phyloP scores from a whole-genome alignment of 2,113 vertebrate genomes.

The Pluvianellus socialis region DNA sequence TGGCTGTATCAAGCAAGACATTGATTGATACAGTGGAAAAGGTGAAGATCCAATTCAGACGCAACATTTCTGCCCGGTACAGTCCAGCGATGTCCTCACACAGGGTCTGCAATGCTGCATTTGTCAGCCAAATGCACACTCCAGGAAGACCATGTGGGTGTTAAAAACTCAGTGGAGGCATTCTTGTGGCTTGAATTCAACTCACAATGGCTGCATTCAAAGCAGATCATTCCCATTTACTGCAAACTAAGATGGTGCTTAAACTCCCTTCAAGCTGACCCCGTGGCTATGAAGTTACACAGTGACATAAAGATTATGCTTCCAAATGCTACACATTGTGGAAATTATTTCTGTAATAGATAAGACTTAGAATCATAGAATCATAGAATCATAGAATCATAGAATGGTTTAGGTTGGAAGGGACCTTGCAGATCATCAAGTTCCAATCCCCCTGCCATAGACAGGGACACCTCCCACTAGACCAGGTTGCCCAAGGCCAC shows the following conservation, averaged over 20 bases:
- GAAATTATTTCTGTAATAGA: not conserved
- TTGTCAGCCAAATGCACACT: not conserved
- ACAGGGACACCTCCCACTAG: too few species aligned
- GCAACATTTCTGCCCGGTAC: not conserved
- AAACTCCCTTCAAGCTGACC: not conserved
- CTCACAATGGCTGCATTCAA: not conserved
- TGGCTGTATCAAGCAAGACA: not conserved
- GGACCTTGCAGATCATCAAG: too few species aligned
- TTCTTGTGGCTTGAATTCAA: not conserved
- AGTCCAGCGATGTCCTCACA: not conserved
- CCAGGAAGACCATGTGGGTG: not conserved
- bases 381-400: too few species aligned
- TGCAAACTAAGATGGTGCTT: not conserved
- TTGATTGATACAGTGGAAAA: not conserved
- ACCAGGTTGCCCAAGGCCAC: too few species aligned
- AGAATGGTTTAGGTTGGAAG: too few species aligned
- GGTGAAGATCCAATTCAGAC: not conserved
- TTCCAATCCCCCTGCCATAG: too few species aligned
- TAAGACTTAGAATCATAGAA: too few species aligned
- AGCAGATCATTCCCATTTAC: not conserved
- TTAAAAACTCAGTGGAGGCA: not conserved
- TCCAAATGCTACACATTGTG: not conserved
- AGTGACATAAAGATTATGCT: not conserved
- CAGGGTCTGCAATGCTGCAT: not conserved
- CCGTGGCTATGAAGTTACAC: not conserved